Base-by-base conservation (phyloP, 2,113 vertebrate genomes). In the Phoxinus phoxinus region DNA sequence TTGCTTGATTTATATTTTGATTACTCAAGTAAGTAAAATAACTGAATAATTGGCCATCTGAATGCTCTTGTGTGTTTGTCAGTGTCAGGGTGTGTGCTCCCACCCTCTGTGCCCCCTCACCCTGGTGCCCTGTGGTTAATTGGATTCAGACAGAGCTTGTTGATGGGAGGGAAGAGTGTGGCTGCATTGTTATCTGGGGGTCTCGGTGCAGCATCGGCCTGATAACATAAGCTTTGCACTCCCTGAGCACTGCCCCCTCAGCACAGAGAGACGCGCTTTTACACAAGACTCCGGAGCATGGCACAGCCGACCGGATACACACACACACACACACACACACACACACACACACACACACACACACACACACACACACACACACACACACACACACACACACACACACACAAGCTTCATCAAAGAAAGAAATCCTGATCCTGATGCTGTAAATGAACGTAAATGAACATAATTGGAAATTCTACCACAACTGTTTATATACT, bases 171-270 rank as follows among this genome's bases (percentile, higher is more conserved):
- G 90, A 83, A 92, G 90, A 90, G 89, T 89, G 90, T 91, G 84
- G 91, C 92, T 90, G 94, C 94, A 93, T 93, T 95, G 90, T 89
- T 92, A 94, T 96, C 94, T 93, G 91, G 92, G 93, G 93, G 89
- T 88, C 86, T 90, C 89, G 86, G 85, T 83, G 89, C 86, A 90
- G 86, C 1, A 0, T 87, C 90, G 90, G 91, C 92, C 91, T 90
- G 92, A 92, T 92, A 93, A 91, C 91, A 94, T 94, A 35, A 83
- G 85, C 85, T 56, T 23, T 88, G 27, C 82, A 73, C 69, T 87
- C 73, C 83, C 87, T 78, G 79, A 59, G 12, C 53, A 81, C 23
- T 27, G 53, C 53, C 81, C 83, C 86, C 83, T 75, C 72, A 84
- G 80, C 11, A 30, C 41, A 75, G 51, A 67, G 44, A 65, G 65